Conservation (phyloP, 35 echinoderm and acorn worm genomes). For the Hemicentrotus pulcherrimus region DNA sequence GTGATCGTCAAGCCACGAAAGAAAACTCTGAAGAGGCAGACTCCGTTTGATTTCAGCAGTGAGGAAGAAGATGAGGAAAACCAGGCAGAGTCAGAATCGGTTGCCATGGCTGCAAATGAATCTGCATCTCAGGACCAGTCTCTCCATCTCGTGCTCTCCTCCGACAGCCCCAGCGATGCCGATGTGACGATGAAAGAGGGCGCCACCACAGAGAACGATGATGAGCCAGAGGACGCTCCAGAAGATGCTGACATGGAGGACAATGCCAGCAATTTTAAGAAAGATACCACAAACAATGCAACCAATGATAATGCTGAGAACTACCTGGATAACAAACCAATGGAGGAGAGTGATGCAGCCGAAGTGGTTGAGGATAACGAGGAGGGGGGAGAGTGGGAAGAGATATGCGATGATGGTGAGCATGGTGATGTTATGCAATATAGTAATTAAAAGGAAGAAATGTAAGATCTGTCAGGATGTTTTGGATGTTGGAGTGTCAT, state of each 20-base stretch:
- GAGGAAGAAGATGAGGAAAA: slow-evolving; percentile 27
- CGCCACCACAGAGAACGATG: slow-evolving; percentile 18
- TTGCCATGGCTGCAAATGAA: not conserved
- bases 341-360: not conserved
- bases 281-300: slow-evolving; percentile 25
- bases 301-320: slow-evolving; percentile 15
- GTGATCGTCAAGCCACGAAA: not conserved
- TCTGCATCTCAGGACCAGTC: not conserved
- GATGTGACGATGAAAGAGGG: slow-evolving; percentile 30
- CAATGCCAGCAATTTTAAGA: slow-evolving; percentile 25
- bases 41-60: slow-evolving; percentile 43
- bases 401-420: slow-evolving; percentile 47
- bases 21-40: slow-evolving; percentile 6
- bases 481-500: no score
- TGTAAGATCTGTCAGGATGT: no score
- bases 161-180: slow-evolving; percentile 31
- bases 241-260: not conserved
- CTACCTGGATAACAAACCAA: not conserved
- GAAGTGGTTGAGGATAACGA: not conserved
- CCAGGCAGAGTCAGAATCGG: not conserved
- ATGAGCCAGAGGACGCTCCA: not conserved
- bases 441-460: not conserved
- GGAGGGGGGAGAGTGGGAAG: slow-evolving; percentile 44
- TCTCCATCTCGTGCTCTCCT: slow-evolving; percentile 8
- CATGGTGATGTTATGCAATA: not conserved